Evolutionary conservation across 2,113 vertebrate genomes (phyloP), one percentile per base, ranked within the genome.

Genomic region (Typhlomys cinereus): DNA sequence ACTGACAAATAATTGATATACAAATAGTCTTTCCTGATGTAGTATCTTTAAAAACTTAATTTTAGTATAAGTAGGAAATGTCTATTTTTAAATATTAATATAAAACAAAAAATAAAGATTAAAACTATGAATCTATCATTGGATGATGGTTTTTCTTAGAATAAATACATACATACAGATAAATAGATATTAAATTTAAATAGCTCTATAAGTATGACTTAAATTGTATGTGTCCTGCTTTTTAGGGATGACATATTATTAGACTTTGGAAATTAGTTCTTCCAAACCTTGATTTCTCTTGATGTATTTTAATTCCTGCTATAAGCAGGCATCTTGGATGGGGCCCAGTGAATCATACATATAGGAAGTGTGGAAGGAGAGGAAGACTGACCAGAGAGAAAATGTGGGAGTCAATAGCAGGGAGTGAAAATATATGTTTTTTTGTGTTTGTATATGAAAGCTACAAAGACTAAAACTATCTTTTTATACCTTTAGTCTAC

Each of bases 51-150:
- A 31, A 74, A 9, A 21, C 36, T 83, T 71, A 84, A 52, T 27
- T 13, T 23, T 54, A 88, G 9, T 73, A 17, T 61, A 61, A 18
- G 9, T 86, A 85, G 44, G 91, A 69, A 50, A 81, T 59, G 36
- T 39, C 0, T n/a, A 52, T 29, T n/a, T 90, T n/a, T 59, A 61
- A 93, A 57, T n/a, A 64, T 20, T 15, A 87, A 70, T 54, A n/a
- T 48, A 74, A 89, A 92, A 80, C 83, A 85, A 83, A 91, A 89
- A 84, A 21, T 67, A n/a, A n/a, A n/a, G n/a, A n/a, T n/a, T n/a
- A n/a, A n/a, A n/a, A n/a, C n/a, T n/a, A n/a, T 54, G 80, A 92
- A 64, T 70, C 36, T 57, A 54, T 52, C 13, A 29, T 29, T 61
- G 71, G 12, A 71, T 34, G 89, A n/a, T 0, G 6, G 52, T 85